Evolutionary conservation across 2,797 vertebrate species (phyloP), one percentile per base, ranked within the genome.

Genomic region (Sebastes oblongus): DNA sequence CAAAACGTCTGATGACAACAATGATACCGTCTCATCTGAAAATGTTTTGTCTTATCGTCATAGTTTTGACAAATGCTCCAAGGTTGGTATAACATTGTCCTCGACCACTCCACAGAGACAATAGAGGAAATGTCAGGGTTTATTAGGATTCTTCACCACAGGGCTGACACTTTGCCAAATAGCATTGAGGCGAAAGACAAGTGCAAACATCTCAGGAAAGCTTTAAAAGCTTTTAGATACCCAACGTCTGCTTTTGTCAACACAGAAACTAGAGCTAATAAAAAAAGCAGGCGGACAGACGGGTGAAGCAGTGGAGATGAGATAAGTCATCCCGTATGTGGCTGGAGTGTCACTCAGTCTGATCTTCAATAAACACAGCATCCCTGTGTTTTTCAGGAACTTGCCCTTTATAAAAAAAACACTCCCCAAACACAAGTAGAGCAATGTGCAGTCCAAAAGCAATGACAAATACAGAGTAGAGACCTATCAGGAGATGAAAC

Each of bases 131-230:
- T 42, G 24, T 67, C 30, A 8, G 36, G 42, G 36, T 85, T 80
- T 70, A 56, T 77, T 77, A 74, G 18, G 27, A 69, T 24, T 72
- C 70, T 27, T 77, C 30, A 50, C 55, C 75, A 68, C 58, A 54
- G 42, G 22, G 46, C 24, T 1, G 50, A 83, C 62, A 36, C 70
- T 66, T 70, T 71, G 61, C 62, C 69, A 75, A 59, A 71, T 62
- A 61, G 58, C 80, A 52, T 36, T 58, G 77, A 82, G 29, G 62
- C n/a, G 11, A 84, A 68, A 79, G 68, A 76, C 65, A 67, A 78
- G 72, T 42, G 66, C 42, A 86, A 80, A 83, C 81, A 82, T 80
- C 59, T 79, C 52, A 75, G 61, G 58, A 60, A 86, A 59, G 70
- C 75, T 81, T 80, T 77, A 78, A 87, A 81, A 77, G 79, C 69